Evolutionary conservation across 2,797 vertebrate species (phyloP).

Genomic region (Smutsia gigantea): DNA sequence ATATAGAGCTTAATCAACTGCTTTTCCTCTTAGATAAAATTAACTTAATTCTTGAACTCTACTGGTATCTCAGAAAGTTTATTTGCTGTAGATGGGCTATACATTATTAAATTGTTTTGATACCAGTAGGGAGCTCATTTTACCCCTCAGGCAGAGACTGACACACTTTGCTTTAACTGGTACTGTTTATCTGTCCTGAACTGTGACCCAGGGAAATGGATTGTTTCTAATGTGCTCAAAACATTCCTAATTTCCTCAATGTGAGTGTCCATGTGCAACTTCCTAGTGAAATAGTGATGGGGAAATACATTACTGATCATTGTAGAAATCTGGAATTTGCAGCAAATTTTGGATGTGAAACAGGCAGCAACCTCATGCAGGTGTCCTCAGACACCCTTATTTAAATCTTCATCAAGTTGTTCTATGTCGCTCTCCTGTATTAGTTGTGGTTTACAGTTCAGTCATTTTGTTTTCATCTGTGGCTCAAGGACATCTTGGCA

Average conservation of each 20-base stretch:
- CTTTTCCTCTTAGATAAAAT: not conserved
- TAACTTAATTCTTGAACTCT: not conserved
- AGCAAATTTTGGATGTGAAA: not conserved
- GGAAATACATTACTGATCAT: not conserved
- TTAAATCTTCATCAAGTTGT: not conserved
- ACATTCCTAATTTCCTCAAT: slow-evolving; percentile 32
- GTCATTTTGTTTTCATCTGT: slow-evolving; percentile 61
- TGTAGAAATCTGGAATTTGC: not conserved
- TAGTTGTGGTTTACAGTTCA: not conserved
- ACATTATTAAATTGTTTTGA: not conserved
- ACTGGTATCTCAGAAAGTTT: not conserved
- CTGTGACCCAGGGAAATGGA: not conserved
- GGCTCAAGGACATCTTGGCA: slow-evolving; percentile 49
- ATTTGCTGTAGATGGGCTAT: not conserved
- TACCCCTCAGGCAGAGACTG: not conserved
- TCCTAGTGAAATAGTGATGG: not conserved
- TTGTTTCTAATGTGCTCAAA: slow-evolving; percentile 19
- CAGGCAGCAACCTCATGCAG: not conserved
- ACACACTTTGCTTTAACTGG: not conserved
- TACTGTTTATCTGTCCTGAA: not conserved
- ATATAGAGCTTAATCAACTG: not conserved
- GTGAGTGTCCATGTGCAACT: not conserved
- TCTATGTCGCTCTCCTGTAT: not conserved
- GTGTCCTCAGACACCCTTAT: not conserved
- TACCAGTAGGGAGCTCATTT: not conserved